A percentile compares a stretch with the other conserved stretches of the same genome.
Conservation (phyloP, 2,888 invertebrate genomes). For the Odontocerum albicorne region DNA sequence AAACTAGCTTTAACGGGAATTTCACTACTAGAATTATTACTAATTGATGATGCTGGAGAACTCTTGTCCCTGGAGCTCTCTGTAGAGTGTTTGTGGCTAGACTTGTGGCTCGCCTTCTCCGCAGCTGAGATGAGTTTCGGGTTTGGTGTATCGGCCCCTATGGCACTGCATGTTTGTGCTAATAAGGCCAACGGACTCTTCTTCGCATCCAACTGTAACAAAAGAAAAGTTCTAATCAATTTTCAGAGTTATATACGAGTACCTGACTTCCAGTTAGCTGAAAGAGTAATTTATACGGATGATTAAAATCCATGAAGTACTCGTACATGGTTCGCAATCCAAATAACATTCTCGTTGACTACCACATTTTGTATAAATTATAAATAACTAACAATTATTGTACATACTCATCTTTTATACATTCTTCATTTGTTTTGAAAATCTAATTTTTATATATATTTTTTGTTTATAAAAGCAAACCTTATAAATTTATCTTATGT, state of each 20-base stretch:
- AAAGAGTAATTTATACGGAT: neutral
- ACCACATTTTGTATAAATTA: no score
- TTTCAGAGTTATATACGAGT: neutral
- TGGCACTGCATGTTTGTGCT: conserved; percentile 97
- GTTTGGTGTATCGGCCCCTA: conserved; percentile 86
- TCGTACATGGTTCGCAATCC: no score
- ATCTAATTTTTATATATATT: no score
- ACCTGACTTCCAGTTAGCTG: neutral
- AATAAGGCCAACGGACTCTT: conserved; percentile 94
- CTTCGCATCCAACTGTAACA: conserved; percentile 93
- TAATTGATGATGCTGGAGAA: conserved; percentile 51
- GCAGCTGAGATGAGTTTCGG: conserved; percentile 74
- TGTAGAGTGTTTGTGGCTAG: conserved; percentile 50
- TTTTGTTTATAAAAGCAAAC: no score
- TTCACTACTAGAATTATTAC: conserved; percentile 49
- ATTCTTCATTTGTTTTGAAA: no score
- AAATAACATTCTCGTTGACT: no score
- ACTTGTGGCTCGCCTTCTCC: conserved; percentile 66
- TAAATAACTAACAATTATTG: no score
- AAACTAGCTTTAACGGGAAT: conserved; percentile 61
- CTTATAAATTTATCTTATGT: no score
- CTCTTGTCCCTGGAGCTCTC: conserved; percentile 63
- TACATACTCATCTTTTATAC: no score
- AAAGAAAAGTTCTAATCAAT: no score
- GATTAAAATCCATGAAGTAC: neutral